Evolutionary conservation across 1,140 invertebrate genomes (phyloP).

Genomic region (Drosophila nikananu): DNA sequence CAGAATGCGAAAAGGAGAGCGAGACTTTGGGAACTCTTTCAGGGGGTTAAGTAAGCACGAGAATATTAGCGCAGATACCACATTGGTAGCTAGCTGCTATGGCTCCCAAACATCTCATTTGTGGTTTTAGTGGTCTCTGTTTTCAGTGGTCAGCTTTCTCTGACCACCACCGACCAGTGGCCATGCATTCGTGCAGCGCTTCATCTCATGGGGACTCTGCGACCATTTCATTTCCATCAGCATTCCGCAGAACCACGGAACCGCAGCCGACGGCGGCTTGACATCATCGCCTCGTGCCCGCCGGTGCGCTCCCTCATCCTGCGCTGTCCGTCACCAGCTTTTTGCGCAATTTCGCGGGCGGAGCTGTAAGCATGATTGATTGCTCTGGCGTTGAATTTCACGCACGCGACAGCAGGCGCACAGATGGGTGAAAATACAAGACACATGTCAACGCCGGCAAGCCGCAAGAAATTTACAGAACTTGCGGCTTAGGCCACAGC

Average conservation of each 20-base stretch:
- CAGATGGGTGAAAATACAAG: constrained; percentile 37
- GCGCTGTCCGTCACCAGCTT: constrained; percentile 50
- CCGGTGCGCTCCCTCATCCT: constrained; percentile 32
- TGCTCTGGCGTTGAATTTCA: constrained; percentile 60
- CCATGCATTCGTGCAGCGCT: constrained; percentile 9
- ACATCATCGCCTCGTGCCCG: constrained; percentile 37
- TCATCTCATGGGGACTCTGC: neutral
- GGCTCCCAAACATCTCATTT: neutral
- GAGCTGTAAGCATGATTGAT: constrained; percentile 76
- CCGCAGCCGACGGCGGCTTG: constrained; percentile 33
- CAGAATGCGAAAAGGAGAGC: neutral
- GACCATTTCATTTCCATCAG: constrained; percentile 42
- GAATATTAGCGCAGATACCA: neutral
- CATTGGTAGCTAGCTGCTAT: neutral
- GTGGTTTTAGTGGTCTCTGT: neutral
- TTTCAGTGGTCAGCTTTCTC: constrained; percentile 1
- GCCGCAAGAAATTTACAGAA: constrained; percentile 60
- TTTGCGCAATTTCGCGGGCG: constrained; percentile 59
- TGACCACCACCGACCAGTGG: neutral
- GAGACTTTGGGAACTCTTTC: neutral
- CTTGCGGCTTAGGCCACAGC: constrained; percentile 42
- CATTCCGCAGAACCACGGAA: neutral
- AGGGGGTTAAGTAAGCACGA: neutral
- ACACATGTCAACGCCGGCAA: constrained; percentile 76
- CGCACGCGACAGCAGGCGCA: constrained; percentile 44